phyloP scores from a whole-genome alignment of 2,113 vertebrate species.

The Pterocles orientalis region DNA sequence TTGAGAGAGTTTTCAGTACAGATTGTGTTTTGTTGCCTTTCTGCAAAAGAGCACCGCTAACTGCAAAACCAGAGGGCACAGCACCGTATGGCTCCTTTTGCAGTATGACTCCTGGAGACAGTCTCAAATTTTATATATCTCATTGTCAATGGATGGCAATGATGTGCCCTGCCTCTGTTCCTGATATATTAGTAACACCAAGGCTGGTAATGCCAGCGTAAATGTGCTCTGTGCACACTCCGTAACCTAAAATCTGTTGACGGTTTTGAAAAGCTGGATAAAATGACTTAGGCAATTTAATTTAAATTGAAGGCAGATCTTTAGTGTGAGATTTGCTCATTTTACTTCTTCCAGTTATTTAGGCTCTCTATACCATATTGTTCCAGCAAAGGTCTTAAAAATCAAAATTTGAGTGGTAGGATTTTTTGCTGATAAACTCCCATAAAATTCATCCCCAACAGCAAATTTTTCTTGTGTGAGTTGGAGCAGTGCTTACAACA shows the following conservation, averaged over 20 bases:
- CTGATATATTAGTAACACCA: background rate
- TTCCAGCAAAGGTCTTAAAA: conserved; percentile 2
- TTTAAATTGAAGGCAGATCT: conserved; percentile 15
- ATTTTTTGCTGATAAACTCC: background rate
- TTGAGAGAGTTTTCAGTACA: background rate
- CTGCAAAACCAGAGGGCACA: background rate
- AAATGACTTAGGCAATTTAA: background rate
- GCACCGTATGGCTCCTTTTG: background rate
- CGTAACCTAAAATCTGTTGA: background rate
- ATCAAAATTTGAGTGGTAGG: background rate
- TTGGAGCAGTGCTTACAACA: background rate
- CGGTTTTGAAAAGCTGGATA: background rate
- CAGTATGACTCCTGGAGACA: background rate
- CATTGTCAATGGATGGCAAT: background rate
- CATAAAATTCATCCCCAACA: conserved; percentile 5
- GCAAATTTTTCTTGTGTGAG: background rate
- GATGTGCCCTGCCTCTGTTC: rapidly evolving
- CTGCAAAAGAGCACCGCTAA: background rate
- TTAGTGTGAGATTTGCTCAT: background rate
- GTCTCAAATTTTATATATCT: background rate
- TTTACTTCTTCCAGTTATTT: background rate
- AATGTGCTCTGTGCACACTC: background rate
- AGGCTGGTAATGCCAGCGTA: background rate
- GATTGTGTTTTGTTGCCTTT: background rate
- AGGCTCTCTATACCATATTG: background rate